These are phyloP conservation scores for Andrena haemorrhoa DNA, from an alignment of 2,888 invertebrate genomes.

Conservation along the genomic window DNA sequence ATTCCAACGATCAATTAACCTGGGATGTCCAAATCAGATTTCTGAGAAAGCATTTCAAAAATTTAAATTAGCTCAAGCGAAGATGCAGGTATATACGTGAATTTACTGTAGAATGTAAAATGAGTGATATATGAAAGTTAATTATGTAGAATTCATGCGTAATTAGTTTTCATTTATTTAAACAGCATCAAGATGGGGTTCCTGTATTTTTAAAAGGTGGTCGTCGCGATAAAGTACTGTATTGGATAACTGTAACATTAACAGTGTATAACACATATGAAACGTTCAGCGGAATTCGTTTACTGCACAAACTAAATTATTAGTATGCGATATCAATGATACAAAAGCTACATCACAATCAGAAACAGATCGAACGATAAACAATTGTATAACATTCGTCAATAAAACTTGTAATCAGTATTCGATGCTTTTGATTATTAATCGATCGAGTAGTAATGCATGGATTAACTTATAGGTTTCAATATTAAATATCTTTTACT, in stretches of 20 bases:
- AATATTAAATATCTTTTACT: constrained; percentile 65
- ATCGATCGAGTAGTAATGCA: constrained; percentile 4
- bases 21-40: constrained; percentile 3
- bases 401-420: constrained; percentile 18
- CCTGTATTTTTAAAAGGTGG: constrained; percentile 62
- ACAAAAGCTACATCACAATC: not conserved
- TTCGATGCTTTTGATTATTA: constrained; percentile 21
- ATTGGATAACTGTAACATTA: not conserved
- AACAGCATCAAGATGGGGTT: constrained; percentile 47
- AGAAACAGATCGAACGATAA: constrained; percentile 18
- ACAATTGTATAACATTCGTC: not conserved
- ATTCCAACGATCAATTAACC: constrained; percentile 30
- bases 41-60: constrained; percentile 54
- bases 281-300: not conserved
- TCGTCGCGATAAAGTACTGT: constrained; percentile 48
- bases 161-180: constrained; percentile 16
- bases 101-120: constrained; percentile 18
- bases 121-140: not conserved
- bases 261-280: not conserved
- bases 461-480: constrained; percentile 36
- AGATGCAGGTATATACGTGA: constrained; percentile 75
- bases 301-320: not conserved
- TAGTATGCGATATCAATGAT: not conserved
- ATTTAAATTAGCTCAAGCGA: constrained; percentile 74
- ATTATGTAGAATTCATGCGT: not conserved